These are phyloP conservation scores for Sebastes baramenuke DNA, from an alignment of 2,797 vertebrate species.

Conservation along the genomic window DNA sequence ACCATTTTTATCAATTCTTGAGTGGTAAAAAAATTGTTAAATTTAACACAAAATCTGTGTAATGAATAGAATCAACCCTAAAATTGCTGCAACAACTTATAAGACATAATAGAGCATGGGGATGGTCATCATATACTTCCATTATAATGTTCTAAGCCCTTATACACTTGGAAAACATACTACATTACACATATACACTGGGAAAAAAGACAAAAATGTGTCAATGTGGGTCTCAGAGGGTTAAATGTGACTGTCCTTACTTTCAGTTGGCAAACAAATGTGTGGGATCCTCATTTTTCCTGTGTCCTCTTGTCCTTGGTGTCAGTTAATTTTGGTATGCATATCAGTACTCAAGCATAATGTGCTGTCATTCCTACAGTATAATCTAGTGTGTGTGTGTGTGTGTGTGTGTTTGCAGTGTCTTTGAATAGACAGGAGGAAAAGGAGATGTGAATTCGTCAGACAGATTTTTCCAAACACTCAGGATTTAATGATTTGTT, in stretches of 20 bases:
- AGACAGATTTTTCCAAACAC: background rate
- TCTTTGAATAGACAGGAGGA: background rate
- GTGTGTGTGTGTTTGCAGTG: background rate
- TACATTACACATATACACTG: too few species aligned
- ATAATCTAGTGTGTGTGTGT: background rate
- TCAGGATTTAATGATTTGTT: background rate
- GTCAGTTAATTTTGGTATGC: constrained; percentile 6
- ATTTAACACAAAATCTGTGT: too few species aligned
- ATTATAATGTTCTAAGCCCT: too few species aligned
- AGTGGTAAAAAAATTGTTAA: too few species aligned
- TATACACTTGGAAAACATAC: too few species aligned
- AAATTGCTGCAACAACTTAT: too few species aligned
- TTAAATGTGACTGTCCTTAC: background rate
- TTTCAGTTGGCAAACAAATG: background rate
- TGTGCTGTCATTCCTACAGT: background rate
- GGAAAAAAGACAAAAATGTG: too few species aligned
- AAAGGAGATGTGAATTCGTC: background rate
- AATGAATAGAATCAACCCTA: too few species aligned
- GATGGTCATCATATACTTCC: too few species aligned
- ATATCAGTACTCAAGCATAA: constrained; percentile 14
- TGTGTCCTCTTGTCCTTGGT: constrained; percentile 19
- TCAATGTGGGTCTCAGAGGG: too few species aligned
- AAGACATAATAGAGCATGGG: too few species aligned
- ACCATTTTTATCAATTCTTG: too few species aligned
- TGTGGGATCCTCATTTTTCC: background rate